Evolutionary conservation across 2,888 invertebrate genomes (phyloP), one percentile per base, ranked within the genome.

Genomic region (Patella pellucida): DNA sequence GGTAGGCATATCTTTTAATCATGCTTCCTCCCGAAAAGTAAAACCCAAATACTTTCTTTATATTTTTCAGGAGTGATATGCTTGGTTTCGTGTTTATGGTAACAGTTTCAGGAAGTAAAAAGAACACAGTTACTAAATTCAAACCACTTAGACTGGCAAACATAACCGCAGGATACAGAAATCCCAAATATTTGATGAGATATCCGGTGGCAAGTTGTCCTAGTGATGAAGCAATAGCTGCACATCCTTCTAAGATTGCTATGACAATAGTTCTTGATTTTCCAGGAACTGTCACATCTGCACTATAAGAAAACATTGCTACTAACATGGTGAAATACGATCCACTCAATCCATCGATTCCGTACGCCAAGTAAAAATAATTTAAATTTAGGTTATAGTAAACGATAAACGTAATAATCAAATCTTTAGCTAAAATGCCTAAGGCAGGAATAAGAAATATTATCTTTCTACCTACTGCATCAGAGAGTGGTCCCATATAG

Each of bases 321-420:
- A 80, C 75, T 15, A 82, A 67, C 4, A 78, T 78, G 19, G 70
- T 76, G 23, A 76, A 79, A 14, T 80, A 71, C 23, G 78, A 76
- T 14, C 84, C 84, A 1, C 80, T 77, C 7, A 74, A 74, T 1
- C 84, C 84, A 62, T 83, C 83, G 1, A 83, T 15, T 23, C 76
- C 74, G 56, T 77, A 76, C 2, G 78, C 80, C 12, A 80, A 41
- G 0, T 77, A 23, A 50, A 82, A 78, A 68, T 73, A 81, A 41
- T 54, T 72, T 7, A 82, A 56, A 12, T 75, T 73, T 62, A 62
- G 23, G 0, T 62, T 23, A 62, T 23, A 62, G 14, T 23, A 62
- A 5, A 62, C 62, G 62, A 62, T 62, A 11, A 62, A n/a, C 19
- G 19, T 23, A 23, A 23, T 62, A 9, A 62, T 11, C 19, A 62